Percentiles rank a stretch among this genome's conserved stretches.
Conservation (phyloP, 2,113 vertebrate species). For the Larimichthys crocea region DNA sequence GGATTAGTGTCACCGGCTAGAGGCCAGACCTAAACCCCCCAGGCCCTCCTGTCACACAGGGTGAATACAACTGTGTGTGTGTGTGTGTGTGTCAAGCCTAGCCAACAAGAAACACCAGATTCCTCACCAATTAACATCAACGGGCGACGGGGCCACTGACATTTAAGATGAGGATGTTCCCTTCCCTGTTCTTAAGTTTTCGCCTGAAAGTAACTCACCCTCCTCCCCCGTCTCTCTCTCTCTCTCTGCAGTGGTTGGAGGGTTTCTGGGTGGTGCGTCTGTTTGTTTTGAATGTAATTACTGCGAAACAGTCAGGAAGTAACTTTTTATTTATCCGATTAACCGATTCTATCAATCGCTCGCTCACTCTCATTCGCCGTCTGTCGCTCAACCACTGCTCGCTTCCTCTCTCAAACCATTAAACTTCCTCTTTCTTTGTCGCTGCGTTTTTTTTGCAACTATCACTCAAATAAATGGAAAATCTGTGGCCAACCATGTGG, state of each 20-base stretch:
- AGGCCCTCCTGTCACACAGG: conserved; percentile 65
- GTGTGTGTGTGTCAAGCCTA: conserved; percentile 9
- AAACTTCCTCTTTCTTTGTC: no score
- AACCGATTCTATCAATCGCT: no score
- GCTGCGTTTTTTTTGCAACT: no score
- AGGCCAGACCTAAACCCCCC: conserved; percentile 67
- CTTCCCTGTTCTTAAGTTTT: conserved; percentile 48
- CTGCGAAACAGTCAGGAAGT: no score
- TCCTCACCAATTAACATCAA: conserved; percentile 71
- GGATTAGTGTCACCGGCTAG: conserved; percentile 77
- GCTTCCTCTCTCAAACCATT: no score
- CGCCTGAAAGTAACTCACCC: conserved; percentile 11
- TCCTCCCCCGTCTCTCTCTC: not conserved
- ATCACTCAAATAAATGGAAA: no score
- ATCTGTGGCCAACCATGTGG: not conserved
- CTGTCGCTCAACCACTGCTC: no score
- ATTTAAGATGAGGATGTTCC: conserved; percentile 63
- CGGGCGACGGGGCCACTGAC: conserved; percentile 58
- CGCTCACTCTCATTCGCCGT: no score
- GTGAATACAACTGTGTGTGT: conserved; percentile 59
- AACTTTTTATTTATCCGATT: no score
- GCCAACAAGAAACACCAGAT: conserved; percentile 73
- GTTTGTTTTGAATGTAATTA: no score
- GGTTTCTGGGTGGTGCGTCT: no score
- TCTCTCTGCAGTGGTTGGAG: no score